Base-by-base conservation (phyloP, 2,797 vertebrate genomes). In the Sebastes iracundus region DNA sequence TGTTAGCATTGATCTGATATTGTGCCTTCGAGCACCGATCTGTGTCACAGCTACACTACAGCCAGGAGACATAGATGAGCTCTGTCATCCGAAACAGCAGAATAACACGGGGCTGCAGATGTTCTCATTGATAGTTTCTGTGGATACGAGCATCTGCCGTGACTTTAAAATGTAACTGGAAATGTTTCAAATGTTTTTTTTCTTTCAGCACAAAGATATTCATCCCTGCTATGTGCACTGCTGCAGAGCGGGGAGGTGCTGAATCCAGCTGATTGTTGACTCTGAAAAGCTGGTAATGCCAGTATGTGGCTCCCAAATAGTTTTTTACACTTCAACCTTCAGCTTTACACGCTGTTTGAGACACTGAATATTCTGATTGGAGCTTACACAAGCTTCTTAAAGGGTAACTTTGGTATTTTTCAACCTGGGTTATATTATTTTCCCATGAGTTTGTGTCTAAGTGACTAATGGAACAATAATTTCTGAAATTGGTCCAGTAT, bases 1-100 rank as follows among this genome's bases (percentile, higher is more conserved):
- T 55, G 61, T 60, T 81, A 32, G 71, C 49, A 67, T 33, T 79
- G 73, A 81, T 88, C 55, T 70, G 71, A 80, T 72, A 28, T 30
- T 68, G 28, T 86, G 61, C 22, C 72, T 69, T 42, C 55, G 4
- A 67, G 73, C 65, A 27, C 9, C 5, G 28, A 78, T 74, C 10
- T 80, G 72, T 70, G 69, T 69, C 72, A 33, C 53, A 1, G 16
- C 67, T 65, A 5, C 58, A 64, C 66, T 65, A 6, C 52, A 72
- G 71, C 32, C 33, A 13, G 60, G 32, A 69, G 52, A 77, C 53
- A 72, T 83, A 53, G 35, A 42, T 52, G 66, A 72, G 68, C 73
- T 75, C 58, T 55, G 38, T 70, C 35, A 35, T 55, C 63, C 56
- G 28, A 35, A 75, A 69, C 70, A 49, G 42, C n/a, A 64, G 42